Evolutionary conservation across 2,797 vertebrate species (phyloP).

Genomic region (Parauchenoglanis punctatus): DNA sequence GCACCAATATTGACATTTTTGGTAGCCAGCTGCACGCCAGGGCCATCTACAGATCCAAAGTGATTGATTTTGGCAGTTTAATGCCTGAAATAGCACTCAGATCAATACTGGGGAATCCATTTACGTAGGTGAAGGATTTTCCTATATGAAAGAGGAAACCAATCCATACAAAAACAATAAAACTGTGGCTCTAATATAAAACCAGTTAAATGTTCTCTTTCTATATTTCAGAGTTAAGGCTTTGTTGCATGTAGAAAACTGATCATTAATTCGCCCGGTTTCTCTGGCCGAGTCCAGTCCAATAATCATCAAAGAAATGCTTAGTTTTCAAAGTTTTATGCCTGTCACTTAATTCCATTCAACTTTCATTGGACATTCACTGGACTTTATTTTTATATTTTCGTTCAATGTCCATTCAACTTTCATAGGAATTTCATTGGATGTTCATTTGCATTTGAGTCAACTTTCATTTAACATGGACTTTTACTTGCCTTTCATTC

Average conservation of each 20-base stretch:
- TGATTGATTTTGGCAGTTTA: constrained; percentile 33
- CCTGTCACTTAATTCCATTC: background rate
- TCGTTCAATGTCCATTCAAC: background rate
- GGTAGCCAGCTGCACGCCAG: background rate
- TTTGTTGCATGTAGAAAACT: background rate
- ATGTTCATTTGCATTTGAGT: background rate
- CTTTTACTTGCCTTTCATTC: background rate
- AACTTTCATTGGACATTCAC: background rate
- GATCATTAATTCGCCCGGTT: background rate
- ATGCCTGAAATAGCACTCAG: constrained; percentile 41
- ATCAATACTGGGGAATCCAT: constrained; percentile 24
- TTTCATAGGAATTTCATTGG: background rate
- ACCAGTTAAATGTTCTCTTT: background rate
- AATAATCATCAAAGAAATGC: background rate
- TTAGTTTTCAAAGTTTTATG: no score
- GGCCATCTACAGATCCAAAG: background rate
- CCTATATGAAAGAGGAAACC: background rate
- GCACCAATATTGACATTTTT: background rate
- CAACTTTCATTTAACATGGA: background rate
- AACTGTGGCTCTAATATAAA: background rate
- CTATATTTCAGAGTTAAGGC: background rate
- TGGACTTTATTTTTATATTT: background rate
- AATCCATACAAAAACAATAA: constrained; percentile 5
- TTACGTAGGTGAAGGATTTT: background rate
- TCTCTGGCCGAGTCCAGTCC: background rate